phyloP scores from a whole-genome alignment of 2,888 invertebrate genomes.

The Hyles lineata region DNA sequence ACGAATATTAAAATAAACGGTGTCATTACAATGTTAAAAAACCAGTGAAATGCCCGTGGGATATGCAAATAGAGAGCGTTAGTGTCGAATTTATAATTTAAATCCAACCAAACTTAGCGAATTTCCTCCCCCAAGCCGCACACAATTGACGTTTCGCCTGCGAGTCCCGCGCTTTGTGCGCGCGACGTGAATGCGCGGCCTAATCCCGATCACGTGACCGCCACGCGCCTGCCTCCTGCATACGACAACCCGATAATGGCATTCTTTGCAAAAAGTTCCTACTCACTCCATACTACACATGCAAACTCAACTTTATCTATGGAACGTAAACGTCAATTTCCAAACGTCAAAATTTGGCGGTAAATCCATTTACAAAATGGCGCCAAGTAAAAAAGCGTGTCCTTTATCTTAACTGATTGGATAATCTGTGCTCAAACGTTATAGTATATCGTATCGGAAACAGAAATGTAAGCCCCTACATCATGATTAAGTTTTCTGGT shows the following conservation, averaged over 20 bases:
- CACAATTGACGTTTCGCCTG: conserved; percentile 78
- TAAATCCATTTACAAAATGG: conserved; percentile 52
- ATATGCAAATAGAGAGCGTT: conserved; percentile 79
- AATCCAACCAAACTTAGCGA: conserved; percentile 81
- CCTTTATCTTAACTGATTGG: conserved; percentile 85
- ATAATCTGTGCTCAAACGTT: conserved; percentile 84
- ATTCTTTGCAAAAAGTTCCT: conserved; percentile 55
- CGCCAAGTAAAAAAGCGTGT: conserved; percentile 75
- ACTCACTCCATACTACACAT: conserved; percentile 35
- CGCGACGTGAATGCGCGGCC: conserved; percentile 76
- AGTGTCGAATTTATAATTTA: conserved; percentile 81
- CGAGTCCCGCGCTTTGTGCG: conserved; percentile 73
- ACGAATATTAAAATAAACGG: conserved; percentile 31
- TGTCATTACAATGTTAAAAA: conserved; percentile 46
- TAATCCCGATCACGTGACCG: conserved; percentile 81
- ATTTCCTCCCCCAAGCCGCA: conserved; percentile 76
- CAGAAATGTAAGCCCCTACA: conserved; percentile 77
- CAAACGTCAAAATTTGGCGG: conserved; percentile 57
- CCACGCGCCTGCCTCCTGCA: conserved; percentile 76
- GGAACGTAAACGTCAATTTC: conserved; percentile 53
- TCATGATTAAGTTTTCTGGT: conserved; percentile 80
- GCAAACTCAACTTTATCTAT: conserved; percentile 53
- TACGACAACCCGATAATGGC: conserved; percentile 70
- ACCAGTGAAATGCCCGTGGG: conserved; percentile 63
- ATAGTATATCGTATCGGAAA: conserved; percentile 83